Conservation (phyloP, 2,797 vertebrate genomes). For the Helicolenus hilgendorfi region DNA sequence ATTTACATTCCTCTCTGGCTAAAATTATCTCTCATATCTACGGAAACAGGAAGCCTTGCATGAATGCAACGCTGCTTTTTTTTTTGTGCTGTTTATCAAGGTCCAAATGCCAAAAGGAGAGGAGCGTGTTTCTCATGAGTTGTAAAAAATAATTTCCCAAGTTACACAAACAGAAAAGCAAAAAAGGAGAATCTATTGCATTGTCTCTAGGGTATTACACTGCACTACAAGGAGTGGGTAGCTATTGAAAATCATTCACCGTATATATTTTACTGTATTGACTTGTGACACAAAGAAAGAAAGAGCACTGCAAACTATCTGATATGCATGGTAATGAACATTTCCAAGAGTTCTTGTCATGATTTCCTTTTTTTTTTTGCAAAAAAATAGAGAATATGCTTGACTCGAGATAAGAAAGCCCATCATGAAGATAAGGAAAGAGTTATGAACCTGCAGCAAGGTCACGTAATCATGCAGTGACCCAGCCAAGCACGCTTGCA, state of each 20-base stretch:
- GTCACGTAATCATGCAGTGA: conserved; percentile 86
- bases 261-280: conserved; percentile 82
- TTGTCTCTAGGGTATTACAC: conserved; percentile 85
- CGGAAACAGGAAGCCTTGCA: conserved; percentile 84
- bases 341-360: conserved; percentile 56
- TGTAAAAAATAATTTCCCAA: conserved; percentile 79
- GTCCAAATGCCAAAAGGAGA: conserved; percentile 78
- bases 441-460: conserved; percentile 77
- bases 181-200: conserved; percentile 79
- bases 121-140: conserved; percentile 73
- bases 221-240: conserved; percentile 83
- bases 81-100: conserved; percentile 84
- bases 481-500: conserved; percentile 74
- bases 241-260: conserved; percentile 84
- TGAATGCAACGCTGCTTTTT: conserved; percentile 80
- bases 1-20: conserved; percentile 90
- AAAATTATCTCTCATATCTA: conserved; percentile 82
- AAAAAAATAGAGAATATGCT: conserved; percentile 48
- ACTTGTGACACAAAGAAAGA: conserved; percentile 83
- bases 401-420: conserved; percentile 55
- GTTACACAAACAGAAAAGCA: conserved; percentile 82
- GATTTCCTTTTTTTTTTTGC: conserved; percentile 12
- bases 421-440: conserved; percentile 64
- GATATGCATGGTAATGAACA: conserved; percentile 78
- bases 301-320: conserved; percentile 85